Base-by-base conservation (phyloP, 2,888 invertebrate genomes). In the Dynastes maya region DNA sequence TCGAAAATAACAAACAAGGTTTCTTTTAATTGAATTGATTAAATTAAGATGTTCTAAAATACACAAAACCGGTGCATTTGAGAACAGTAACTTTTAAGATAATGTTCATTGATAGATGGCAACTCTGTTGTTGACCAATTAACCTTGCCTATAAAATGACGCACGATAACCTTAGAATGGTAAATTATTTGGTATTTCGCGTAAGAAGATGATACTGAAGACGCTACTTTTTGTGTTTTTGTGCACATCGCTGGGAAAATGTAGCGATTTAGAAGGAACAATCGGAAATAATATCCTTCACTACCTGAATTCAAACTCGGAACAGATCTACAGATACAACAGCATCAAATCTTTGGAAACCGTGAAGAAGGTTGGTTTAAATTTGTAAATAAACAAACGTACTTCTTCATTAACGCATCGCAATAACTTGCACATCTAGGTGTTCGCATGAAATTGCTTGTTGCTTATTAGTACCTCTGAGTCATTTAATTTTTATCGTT, bases 241-340 rank as follows among this genome's bases (percentile, higher is more conserved):
- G 16, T 72, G 37, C 16, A n/a, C 27, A 22, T 58, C 40, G 22
- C 22, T 72, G 8, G 72, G 32, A 58, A 32, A 72, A 72, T 72
- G 72, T 40, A 22, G 16, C 6, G 58, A 58, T 16, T 72, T 72
- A 58, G 58, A 37, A 13, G 40, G 37, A 27, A 72, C 37, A 5
- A 58, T 58, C 16, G 72, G 58, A 40, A 58, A 61, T 6, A 22
- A 72, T 85, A 81, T 91, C 81, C 83, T 91, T 80, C 84, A 89
- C 51, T 89, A 89, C 85, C 88, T 91, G 82, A 91, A 91, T 85
- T 88, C 88, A 82, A 86, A 90, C 81, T 89, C 90, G 65, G 87
- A 89, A 82, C 89, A 89, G 79, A 81, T 86, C 64, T 90, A 89
- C 84, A 86, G 85, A 55, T 91, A 90, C 83, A 89, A 90, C 81